A percentile compares a stretch with the other conserved stretches of the same genome.
These are phyloP conservation scores for Littorina saxatilis DNA, from an alignment of 1,140 invertebrate species.

Conservation along the genomic window DNA sequence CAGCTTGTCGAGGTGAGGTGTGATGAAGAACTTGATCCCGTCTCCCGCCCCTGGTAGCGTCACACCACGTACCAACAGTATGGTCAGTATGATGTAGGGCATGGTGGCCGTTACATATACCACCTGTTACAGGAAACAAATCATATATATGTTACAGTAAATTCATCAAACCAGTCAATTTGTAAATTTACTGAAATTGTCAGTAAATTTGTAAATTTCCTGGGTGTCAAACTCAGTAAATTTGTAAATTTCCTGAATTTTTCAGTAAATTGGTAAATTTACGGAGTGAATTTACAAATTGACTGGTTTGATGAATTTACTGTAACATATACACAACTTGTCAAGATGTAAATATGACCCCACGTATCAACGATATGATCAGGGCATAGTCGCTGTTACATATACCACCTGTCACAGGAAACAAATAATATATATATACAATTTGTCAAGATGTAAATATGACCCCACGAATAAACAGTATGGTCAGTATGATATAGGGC, in stretches of 20 bases:
- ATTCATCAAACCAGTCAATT: no score
- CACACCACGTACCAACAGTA: conserved; percentile 91
- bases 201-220: no score
- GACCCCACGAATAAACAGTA: not conserved
- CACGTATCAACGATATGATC: not conserved
- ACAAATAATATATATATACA: not conserved
- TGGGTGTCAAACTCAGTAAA: no score
- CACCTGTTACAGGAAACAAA: conserved; percentile 79
- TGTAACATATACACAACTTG: not conserved
- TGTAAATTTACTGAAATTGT: not conserved
- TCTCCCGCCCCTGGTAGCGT: conserved; percentile 89
- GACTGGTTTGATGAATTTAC: no score
- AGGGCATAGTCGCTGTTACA: no score
- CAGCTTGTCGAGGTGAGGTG: conserved; percentile 71
- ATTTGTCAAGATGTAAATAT: not conserved
- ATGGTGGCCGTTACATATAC: conserved; percentile 97
- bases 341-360: not conserved
- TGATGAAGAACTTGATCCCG: conserved; percentile 86
- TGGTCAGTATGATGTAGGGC: conserved; percentile 94
- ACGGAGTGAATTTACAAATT: no score
- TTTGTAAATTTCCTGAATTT: no score
- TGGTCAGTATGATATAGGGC: no score
- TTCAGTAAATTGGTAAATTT: no score
- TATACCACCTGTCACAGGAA: no score
- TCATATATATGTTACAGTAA: no score